Base-by-base conservation (phyloP, 2,888 invertebrate genomes). In the Yponomeuta plumbellus region DNA sequence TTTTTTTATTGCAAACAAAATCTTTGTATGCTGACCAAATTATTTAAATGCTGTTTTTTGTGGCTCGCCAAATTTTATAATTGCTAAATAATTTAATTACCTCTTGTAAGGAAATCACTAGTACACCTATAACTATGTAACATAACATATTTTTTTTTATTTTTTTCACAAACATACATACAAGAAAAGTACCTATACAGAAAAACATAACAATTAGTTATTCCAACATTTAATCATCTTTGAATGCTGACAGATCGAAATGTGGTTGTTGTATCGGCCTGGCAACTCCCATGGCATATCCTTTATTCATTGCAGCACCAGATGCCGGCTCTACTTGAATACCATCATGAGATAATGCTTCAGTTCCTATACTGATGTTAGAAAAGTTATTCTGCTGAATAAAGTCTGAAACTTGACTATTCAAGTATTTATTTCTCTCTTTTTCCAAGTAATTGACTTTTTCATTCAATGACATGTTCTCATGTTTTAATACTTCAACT, bases 401-500 rank as follows among this genome's bases (percentile, higher is more conserved):
- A 44, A 76, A 70, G 66, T 84, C 83, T 57, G 75, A 72, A 39
- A 80, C 74, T 67, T 83, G 81, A 58, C 88, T 75, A 73, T 84
- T 88, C 11, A 89, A 71, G 74, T 88, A 88, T 70, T 80, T 85
- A 1, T 83, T 76, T 77, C 92, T 90, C 75, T 93, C 93, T 70
- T 86, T 88, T 79, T 94, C 93, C 70, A 93, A 82, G 73, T 89
- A 91, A 69, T 79, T 87, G 0, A 94, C 88, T 76, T 91, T 90
- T 68, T 92, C 92, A 69, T 92, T 93, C 34, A 94, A 78, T 66
- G 90, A 86, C 66, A 90, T 88, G 67, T 94, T 93, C 80, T 95
- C 94, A 78, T 92, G 92, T 74, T 94, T 93, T 67, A 93, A 91
- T n/a, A 93, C 90, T 75, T 95, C 94, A 39, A 95, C 83, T 78